A percentile compares a stretch with the other conserved stretches of the same genome.
These are phyloP conservation scores for Prionace glauca DNA, from an alignment of 2,797 vertebrate genomes.

Conservation along the genomic window DNA sequence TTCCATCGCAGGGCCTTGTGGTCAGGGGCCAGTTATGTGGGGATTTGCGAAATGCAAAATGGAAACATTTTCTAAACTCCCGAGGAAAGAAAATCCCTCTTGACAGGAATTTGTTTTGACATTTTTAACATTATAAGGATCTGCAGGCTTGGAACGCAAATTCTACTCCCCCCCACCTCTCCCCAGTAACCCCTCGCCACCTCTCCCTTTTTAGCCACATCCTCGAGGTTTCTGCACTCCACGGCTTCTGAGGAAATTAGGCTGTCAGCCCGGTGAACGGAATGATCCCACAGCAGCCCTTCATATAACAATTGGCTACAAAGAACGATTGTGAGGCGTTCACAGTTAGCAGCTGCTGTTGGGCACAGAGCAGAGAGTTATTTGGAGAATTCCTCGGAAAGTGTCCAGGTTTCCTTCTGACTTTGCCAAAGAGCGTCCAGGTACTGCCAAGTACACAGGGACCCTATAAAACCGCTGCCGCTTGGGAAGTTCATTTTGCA, in stretches of 20 bases:
- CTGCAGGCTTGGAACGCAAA: background rate
- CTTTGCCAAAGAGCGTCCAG: background rate
- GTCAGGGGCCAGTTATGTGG: constrained; percentile 15
- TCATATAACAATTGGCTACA: background rate
- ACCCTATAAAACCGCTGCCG: background rate
- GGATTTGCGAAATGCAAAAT: constrained; percentile 29
- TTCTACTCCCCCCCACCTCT: background rate
- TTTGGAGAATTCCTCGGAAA: background rate
- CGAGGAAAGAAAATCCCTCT: background rate
- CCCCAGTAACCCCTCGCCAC: background rate
- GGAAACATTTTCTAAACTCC: background rate
- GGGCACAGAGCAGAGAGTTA: background rate
- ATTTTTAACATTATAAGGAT: background rate
- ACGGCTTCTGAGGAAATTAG: background rate
- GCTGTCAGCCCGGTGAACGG: background rate
- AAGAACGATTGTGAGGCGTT: background rate
- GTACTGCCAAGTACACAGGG: background rate
- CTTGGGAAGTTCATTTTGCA: background rate
- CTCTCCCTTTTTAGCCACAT: background rate
- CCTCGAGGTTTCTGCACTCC: background rate
- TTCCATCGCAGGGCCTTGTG: background rate
- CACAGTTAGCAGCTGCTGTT: background rate
- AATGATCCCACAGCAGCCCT: constrained; percentile 15
- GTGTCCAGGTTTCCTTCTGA: background rate
- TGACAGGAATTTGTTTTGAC: constrained; percentile 32